Evolutionary conservation across 2,113 vertebrate species (phyloP).

Genomic region (Neoarius graeffei): DNA sequence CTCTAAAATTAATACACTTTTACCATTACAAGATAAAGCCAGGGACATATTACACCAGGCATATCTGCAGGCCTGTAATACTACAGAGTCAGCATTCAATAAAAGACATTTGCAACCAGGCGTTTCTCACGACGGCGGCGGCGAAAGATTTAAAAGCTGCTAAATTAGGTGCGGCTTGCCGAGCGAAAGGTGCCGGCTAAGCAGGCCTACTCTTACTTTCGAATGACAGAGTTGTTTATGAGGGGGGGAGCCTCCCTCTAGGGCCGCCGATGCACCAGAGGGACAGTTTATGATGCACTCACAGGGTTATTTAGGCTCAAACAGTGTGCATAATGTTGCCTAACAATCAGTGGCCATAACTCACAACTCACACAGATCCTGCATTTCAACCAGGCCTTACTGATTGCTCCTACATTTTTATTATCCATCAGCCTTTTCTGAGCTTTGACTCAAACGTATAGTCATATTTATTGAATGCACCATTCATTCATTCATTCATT

Average conservation of each 20-base stretch:
- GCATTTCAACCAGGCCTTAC: conserved; percentile 48
- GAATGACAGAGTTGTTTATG: conserved; percentile 81
- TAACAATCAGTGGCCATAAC: conserved; percentile 72
- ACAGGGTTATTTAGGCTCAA: conserved; percentile 74
- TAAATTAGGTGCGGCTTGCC: conserved; percentile 79
- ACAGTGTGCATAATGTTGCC: conserved; percentile 72
- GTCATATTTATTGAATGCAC: conserved; percentile 7
- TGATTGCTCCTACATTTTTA: conserved; percentile 35
- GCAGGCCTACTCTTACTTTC: conserved; percentile 77
- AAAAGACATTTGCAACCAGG: conserved; percentile 83
- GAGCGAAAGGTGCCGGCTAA: conserved; percentile 79
- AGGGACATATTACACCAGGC: conserved; percentile 77
- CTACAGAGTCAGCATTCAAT: conserved; percentile 82
- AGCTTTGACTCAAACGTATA: conserved; percentile 5
- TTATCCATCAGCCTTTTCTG: conserved; percentile 27
- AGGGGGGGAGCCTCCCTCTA: conserved; percentile 60
- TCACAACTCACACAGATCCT: conserved; percentile 61
- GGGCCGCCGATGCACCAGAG: conserved; percentile 59
- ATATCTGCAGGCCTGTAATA: conserved; percentile 81
- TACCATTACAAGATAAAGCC: conserved; percentile 82
- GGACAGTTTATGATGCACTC: conserved; percentile 73
- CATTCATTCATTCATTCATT: conserved; percentile 11
- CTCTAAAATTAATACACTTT: conserved; percentile 80
- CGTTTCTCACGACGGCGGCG: conserved; percentile 78
- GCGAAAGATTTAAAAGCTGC: conserved; percentile 82